phyloP scores from a whole-genome alignment of 1,140 invertebrate genomes.

The Uloborus diversus region DNA sequence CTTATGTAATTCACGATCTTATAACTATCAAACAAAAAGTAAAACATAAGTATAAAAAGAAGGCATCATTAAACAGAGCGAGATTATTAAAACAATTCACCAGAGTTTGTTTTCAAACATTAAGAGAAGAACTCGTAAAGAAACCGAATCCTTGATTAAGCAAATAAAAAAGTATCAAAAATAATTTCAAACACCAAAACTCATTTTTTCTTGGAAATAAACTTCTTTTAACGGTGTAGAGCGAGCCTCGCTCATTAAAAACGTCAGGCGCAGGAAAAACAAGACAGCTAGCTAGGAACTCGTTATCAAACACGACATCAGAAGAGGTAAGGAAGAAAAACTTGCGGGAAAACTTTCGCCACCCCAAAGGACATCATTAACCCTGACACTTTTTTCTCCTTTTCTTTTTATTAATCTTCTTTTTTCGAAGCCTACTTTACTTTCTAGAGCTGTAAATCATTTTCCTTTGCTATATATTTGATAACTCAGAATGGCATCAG shows the following conservation, averaged over 20 bases:
- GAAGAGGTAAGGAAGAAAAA: conserved; percentile 9
- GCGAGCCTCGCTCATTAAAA: conserved; percentile 31
- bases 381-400: conserved; percentile 25
- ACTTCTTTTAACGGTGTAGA: neutral
- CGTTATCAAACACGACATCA: conserved; percentile 33
- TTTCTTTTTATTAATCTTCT: neutral
- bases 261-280: conserved; percentile 42
- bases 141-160: too few relatives aligned
- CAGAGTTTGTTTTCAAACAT: too few relatives aligned
- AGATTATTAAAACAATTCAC: too few relatives aligned
- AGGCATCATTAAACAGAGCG: too few relatives aligned
- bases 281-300: conserved; percentile 3
- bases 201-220: neutral
- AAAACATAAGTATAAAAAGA: too few relatives aligned
- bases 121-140: too few relatives aligned
- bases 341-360: conserved; percentile 39
- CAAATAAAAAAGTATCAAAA: conserved; percentile 7
- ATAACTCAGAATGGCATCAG: conserved; percentile 13
- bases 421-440: neutral
- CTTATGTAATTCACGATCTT: too few relatives aligned
- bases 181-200: neutral
- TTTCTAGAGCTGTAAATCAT: conserved; percentile 47
- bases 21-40: too few relatives aligned
- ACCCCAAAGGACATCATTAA: conserved; percentile 51
- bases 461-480: conserved; percentile 33